Conservation (phyloP, 2,888 invertebrate species). For the Drosophila sordidula region DNA sequence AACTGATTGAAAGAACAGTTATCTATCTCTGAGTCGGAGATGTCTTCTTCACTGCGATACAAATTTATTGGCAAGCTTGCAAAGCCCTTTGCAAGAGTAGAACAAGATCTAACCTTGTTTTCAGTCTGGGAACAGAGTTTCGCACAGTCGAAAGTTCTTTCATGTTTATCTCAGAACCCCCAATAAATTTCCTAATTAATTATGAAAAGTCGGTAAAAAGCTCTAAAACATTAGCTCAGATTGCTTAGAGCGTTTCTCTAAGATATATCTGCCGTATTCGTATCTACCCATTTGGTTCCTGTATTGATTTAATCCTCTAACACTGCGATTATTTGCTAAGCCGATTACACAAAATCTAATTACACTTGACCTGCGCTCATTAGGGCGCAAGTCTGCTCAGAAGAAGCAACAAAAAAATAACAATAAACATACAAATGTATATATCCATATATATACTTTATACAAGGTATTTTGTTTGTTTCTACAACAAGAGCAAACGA, state of each 20-base stretch:
- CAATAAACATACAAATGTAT: conserved; percentile 42
- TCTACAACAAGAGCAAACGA: conserved; percentile 1
- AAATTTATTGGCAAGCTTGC: no score
- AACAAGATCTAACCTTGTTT: no score
- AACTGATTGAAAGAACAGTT: not conserved
- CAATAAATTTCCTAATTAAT: not conserved
- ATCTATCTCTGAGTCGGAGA: no score
- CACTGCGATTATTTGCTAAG: conserved; percentile 40
- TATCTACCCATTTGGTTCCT: not conserved
- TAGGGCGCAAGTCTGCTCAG: conserved; percentile 31
- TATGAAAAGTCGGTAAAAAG: no score
- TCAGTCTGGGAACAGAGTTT: no score
- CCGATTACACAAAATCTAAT: conserved; percentile 66
- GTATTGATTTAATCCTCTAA: not conserved
- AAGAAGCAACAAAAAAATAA: conserved; percentile 10
- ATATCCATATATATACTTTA: not conserved
- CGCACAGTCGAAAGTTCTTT: no score
- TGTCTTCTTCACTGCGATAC: no score
- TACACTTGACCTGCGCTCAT: conserved; percentile 65
- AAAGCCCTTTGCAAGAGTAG: no score
- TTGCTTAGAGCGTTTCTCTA: not conserved
- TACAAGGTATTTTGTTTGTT: conserved; percentile 10
- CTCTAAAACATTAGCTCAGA: not conserved
- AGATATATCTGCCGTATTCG: no score
- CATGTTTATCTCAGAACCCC: not conserved